A percentile compares a stretch with the other conserved stretches of the same genome.
Conservation (phyloP, 1,140 invertebrate species). For the Stenopsyche tienmushanensis region DNA sequence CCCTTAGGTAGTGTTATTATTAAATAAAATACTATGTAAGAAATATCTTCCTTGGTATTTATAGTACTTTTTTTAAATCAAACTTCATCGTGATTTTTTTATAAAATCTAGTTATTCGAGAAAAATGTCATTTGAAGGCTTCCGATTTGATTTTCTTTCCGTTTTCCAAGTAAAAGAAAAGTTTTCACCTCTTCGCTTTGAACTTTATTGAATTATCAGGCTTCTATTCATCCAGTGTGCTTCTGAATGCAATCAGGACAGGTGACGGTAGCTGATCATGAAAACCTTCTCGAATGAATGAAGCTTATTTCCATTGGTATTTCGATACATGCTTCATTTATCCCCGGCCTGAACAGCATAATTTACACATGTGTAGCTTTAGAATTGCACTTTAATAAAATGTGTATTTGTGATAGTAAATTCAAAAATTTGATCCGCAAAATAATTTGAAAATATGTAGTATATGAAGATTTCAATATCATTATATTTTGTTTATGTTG, state of each 20-base stretch:
- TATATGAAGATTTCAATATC: no score
- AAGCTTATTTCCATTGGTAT: neutral
- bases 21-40: no score
- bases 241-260: conserved; percentile 6
- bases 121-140: no score
- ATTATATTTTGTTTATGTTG: no score
- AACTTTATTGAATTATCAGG: conserved; percentile 21
- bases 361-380: neutral
- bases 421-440: no score
- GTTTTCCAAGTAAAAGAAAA: conserved; percentile 7
- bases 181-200: conserved; percentile 10
- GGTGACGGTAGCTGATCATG: neutral
- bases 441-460: no score
- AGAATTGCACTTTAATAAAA: neutral
- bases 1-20: no score
- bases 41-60: neutral
- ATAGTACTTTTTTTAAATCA: no score
- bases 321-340: neutral
- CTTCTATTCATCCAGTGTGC: conserved; percentile 6
- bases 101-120: no score
- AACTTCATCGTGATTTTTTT: no score
- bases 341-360: neutral
- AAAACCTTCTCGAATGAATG: neutral
- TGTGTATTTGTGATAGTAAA: neutral
- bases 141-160: neutral